Evolutionary conservation across 2,888 invertebrate species (phyloP).

Genomic region (Crepidodera aurea): DNA sequence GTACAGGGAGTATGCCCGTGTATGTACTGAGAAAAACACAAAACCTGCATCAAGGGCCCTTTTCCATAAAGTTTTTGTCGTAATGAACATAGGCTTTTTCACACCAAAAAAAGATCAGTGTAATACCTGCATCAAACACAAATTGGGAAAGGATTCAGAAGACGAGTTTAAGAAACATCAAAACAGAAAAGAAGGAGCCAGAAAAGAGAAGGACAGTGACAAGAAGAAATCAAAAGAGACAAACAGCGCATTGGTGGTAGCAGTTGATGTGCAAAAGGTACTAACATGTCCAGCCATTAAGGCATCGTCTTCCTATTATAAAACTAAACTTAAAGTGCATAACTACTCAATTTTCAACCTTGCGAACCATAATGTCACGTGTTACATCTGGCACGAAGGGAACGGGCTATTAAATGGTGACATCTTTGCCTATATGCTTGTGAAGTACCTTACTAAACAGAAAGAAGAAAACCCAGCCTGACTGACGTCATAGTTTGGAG

Average conservation of each 20-base stretch:
- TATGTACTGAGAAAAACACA: not conserved
- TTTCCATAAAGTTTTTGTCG: not conserved
- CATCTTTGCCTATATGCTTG: too few species aligned
- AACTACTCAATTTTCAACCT: too few species aligned
- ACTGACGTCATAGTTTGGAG: too few species aligned
- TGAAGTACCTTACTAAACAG: too few species aligned
- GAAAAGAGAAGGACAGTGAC: constrained; percentile 1
- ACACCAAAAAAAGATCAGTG: not conserved
- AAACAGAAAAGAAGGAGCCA: not conserved
- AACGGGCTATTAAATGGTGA: too few species aligned
- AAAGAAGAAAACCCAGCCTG: too few species aligned
- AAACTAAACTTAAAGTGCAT: not conserved
- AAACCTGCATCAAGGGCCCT: not conserved
- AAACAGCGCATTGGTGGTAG: not conserved
- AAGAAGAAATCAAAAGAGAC: not conserved
- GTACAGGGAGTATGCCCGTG: too few species aligned
- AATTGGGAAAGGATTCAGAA: not conserved
- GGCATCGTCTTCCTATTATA: not conserved
- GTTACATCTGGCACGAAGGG: too few species aligned
- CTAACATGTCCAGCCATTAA: not conserved
- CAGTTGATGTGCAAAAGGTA: constrained; percentile 1
- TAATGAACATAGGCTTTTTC: too few species aligned
- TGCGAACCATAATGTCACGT: too few species aligned
- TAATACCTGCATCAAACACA: not conserved
- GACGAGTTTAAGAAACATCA: too few species aligned